A percentile compares a stretch with the other conserved stretches of the same genome.
phyloP scores from a whole-genome alignment of 2,113 vertebrate species.

The Amazona guildingii region DNA sequence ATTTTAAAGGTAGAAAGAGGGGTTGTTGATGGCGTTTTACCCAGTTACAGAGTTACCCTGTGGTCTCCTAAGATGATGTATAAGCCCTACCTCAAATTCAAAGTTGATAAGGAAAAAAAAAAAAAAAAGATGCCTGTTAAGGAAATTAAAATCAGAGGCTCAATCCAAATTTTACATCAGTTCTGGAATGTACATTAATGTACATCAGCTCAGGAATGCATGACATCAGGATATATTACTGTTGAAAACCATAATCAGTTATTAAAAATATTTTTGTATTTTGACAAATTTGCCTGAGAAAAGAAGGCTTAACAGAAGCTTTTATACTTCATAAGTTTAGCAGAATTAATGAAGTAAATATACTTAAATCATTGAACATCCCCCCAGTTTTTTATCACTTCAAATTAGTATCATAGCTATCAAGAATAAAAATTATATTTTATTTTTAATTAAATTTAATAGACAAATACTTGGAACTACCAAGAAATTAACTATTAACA shows the following conservation, averaged over 20 bases:
- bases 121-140: fast-evolving
- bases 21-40: not conserved
- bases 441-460: not conserved
- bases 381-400: not conserved
- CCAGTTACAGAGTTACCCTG: not conserved
- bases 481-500: not conserved
- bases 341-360: not conserved
- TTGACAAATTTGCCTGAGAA: not conserved
- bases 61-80: not conserved
- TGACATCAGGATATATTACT: not conserved
- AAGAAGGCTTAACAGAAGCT: not conserved
- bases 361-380: not conserved
- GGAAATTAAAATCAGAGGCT: not conserved
- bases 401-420: not conserved
- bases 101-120: not conserved
- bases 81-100: not conserved
- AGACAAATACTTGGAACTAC: not conserved
- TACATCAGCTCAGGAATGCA: not conserved
- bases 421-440: not conserved
- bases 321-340: not conserved
- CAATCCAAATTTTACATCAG: not conserved
- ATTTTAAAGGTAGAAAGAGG: not conserved
- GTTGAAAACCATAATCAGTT: not conserved
- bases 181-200: not conserved
- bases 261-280: not conserved